Evolutionary conservation across 1,140 invertebrate genomes (phyloP), one percentile per base, ranked within the genome.

Genomic region (Scaptomyza graminum): DNA sequence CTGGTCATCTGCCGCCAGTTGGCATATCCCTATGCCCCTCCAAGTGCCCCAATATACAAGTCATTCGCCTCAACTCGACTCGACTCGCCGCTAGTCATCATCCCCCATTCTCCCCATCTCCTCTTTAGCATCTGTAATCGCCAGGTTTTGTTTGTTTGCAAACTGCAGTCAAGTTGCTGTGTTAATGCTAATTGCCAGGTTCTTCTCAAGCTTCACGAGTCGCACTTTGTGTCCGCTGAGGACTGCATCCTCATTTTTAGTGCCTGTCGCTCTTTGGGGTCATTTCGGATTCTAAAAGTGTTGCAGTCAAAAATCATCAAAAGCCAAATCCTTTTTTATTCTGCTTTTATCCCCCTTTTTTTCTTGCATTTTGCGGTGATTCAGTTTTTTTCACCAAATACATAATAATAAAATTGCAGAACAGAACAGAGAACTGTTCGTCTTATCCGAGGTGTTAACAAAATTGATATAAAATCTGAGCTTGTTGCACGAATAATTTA

Each of bases 101-200:
- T 1, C 47, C 41, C 44, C 18, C 28, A 31, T 37, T 9, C 31
- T 9, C 2, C n/a, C 46, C 5, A 5, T 0, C 22, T 25, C 41
- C 18, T 25, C 54, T 7, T 3, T 4, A 16, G 5, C 28, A 28
- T 15, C 43, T 34, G 47, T 31, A 44, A 59, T 46, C 18, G 12
- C 39, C 62, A 46, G 60, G 50, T 65, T 72, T 69, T 79, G 75
- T 72, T 83, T 84, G 81, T 71, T 70, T 72, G 22, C 44, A 50
- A 76, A 79, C 79, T 85, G 82, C 82, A 85, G 83, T 85, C 81
- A 78, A 80, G 81, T 62, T 63, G 63, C 18, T 54, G 22, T 87
- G 51, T 78, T 76, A 82, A 87, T 81, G 82, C 82, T 87, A 87
- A 87, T 87, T 87, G 83, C 83, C 55, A 46, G 43, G 50, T 69